phyloP scores from a whole-genome alignment of 2,113 vertebrate genomes.

The Glareola pratincola region DNA sequence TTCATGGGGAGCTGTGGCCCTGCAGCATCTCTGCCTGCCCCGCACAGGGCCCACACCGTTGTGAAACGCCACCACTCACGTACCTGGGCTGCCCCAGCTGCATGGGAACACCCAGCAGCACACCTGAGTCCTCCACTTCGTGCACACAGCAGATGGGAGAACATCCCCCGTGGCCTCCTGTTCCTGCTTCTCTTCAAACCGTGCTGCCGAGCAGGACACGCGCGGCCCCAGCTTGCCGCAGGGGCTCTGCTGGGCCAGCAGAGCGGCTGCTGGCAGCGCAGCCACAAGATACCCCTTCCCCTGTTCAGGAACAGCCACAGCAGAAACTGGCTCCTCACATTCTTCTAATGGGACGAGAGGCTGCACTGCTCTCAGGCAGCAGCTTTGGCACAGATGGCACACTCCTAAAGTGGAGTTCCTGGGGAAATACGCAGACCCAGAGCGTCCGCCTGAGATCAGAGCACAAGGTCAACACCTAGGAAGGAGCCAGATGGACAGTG shows the following conservation, averaged over 20 bases:
- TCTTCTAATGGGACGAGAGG: not conserved
- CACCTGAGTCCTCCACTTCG: not conserved
- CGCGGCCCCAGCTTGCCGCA: not conserved
- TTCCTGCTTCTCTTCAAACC: not conserved
- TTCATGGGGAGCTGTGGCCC: not conserved
- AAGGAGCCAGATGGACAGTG: not conserved
- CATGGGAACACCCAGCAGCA: rapidly evolving
- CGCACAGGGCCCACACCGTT: rapidly evolving
- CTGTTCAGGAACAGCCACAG: not conserved
- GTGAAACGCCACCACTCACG: not conserved
- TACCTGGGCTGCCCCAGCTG: not conserved
- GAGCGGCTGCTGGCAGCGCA: not conserved
- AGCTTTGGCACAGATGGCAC: not conserved
- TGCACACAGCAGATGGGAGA: rapidly evolving
- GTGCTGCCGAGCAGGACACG: not conserved
- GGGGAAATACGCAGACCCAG: not conserved
- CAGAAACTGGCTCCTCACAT: not conserved
- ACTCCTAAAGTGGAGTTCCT: not conserved
- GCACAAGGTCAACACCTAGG: not conserved
- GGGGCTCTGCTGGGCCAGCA: not conserved
- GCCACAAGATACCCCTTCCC: not conserved
- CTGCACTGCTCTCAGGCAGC: not conserved
- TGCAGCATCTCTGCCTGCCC: not conserved
- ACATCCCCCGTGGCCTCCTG: not conserved
- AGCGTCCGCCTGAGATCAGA: not conserved